These are phyloP conservation scores for Luperina testacea DNA, from an alignment of 2,888 invertebrate species.

Conservation along the genomic window DNA sequence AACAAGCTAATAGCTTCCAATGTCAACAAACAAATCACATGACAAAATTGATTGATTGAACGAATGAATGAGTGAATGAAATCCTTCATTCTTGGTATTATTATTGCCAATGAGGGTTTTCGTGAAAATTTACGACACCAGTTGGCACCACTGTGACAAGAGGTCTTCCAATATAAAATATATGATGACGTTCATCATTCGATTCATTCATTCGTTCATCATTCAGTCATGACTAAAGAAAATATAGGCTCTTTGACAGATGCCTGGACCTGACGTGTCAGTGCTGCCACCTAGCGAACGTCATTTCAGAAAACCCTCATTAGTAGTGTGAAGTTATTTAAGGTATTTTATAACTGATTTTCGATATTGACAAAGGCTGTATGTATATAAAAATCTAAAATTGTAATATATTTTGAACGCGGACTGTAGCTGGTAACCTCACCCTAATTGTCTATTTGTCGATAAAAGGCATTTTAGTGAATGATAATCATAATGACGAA, in stretches of 20 bases:
- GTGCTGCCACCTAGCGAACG: too few relatives aligned
- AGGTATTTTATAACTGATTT: slow-evolving; percentile 8
- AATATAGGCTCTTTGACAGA: too few relatives aligned
- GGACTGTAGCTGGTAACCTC: slow-evolving; percentile 12
- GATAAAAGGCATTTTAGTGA: slow-evolving; percentile 15
- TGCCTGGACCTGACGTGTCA: too few relatives aligned
- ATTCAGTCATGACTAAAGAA: too few relatives aligned
- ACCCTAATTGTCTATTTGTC: slow-evolving; percentile 2
- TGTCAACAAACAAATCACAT: slow-evolving; percentile 23
- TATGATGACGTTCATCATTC: too few relatives aligned
- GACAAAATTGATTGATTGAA: slow-evolving; percentile 38
- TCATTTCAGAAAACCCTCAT: too few relatives aligned
- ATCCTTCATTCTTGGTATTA: slow-evolving; percentile 21
- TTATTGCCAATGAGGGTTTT: slow-evolving; percentile 36
- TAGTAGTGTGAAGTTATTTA: slow-evolving; percentile 7
- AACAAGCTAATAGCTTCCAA: slow-evolving; percentile 10
- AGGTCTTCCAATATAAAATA: too few relatives aligned
- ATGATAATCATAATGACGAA: slow-evolving; percentile 12
- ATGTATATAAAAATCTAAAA: slow-evolving; percentile 33
- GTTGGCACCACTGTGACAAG: too few relatives aligned
- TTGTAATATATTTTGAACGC: slow-evolving; percentile 28
- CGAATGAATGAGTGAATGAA: slow-evolving; percentile 33
- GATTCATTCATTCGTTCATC: too few relatives aligned
- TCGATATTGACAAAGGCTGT: slow-evolving; percentile 19
- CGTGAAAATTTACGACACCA: too few relatives aligned